These are phyloP conservation scores for Plodia interpunctella DNA, from an alignment of 1,140 invertebrate genomes.

Conservation along the genomic window DNA sequence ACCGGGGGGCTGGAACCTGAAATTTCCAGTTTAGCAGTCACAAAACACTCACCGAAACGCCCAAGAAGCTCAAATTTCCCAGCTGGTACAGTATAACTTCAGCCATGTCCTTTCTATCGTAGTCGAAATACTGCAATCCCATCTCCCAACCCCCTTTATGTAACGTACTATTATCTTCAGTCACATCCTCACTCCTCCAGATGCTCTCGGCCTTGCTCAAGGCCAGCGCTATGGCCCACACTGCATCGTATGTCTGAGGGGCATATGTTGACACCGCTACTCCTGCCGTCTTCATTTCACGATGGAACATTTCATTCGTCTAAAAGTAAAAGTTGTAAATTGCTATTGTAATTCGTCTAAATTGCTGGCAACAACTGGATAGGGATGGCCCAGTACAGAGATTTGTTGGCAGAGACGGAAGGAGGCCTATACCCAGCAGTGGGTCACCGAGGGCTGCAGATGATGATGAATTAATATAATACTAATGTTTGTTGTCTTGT, in stretches of 20 bases:
- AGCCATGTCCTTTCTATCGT: slow-evolving; percentile 83
- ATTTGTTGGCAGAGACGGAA: too few species aligned
- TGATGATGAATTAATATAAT: too few species aligned
- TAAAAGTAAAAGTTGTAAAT: slow-evolving; percentile 46
- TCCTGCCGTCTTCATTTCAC: slow-evolving; percentile 76
- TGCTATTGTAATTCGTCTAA: too few species aligned
- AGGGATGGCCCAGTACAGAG: too few species aligned
- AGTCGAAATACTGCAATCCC: slow-evolving; percentile 83
- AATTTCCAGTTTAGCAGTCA: too few species aligned
- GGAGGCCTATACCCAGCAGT: too few species aligned
- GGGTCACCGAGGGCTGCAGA: too few species aligned
- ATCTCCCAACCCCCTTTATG: slow-evolving; percentile 30
- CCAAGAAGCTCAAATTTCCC: slow-evolving; percentile 85
- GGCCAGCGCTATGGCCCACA: slow-evolving; percentile 91
- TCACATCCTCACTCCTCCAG: slow-evolving; percentile 40
- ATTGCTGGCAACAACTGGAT: too few species aligned
- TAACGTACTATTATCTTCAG: slow-evolving; percentile 19
- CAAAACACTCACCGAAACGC: slow-evolving; percentile 90
- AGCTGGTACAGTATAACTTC: slow-evolving; percentile 82
- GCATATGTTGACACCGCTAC: slow-evolving; percentile 83
- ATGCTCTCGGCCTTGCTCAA: slow-evolving; percentile 77
- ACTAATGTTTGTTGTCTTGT: too few species aligned
- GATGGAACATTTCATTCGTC: slow-evolving; percentile 84
- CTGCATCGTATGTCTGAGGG: slow-evolving; percentile 90
- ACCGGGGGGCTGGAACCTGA: too few species aligned